Conservation (phyloP, 2,888 invertebrate genomes). For the Aproaerema taeniolella region DNA sequence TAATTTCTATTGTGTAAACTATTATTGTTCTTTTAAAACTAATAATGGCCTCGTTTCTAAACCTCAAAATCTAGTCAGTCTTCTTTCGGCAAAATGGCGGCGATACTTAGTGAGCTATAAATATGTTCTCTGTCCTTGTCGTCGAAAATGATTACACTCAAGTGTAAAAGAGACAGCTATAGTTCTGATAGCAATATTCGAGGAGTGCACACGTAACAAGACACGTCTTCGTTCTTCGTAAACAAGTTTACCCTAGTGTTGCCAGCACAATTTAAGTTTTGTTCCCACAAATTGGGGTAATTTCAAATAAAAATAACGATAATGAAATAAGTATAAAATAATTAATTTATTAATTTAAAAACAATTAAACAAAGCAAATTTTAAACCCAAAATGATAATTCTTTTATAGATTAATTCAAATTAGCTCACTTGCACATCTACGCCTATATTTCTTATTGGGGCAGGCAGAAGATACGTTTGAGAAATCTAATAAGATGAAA, state of each 20-base stretch:
- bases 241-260: conserved; percentile 60
- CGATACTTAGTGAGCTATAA: conserved; percentile 61
- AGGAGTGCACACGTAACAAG: conserved; percentile 71
- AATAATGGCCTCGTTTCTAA: conserved; percentile 32
- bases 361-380: no score
- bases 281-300: conserved; percentile 8
- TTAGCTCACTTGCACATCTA: no score
- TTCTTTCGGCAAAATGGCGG: conserved; percentile 72
- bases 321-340: no score
- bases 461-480: no score
- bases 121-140: conserved; percentile 55
- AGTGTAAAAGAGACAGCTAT: conserved; percentile 46
- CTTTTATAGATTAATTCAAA: no score
- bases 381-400: no score
- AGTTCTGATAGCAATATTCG: conserved; percentile 50
- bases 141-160: conserved; percentile 17
- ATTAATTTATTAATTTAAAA: no score
- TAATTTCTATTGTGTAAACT: not conserved
- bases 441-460: no score
- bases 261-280: conserved; percentile 29
- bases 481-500: no score
- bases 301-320: not conserved
- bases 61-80: conserved; percentile 49
- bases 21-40: conserved; percentile 1
- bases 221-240: conserved; percentile 72